phyloP scores from a whole-genome alignment of 2,113 vertebrate genomes.

The Sinocyclocheilus anshuiensis region DNA sequence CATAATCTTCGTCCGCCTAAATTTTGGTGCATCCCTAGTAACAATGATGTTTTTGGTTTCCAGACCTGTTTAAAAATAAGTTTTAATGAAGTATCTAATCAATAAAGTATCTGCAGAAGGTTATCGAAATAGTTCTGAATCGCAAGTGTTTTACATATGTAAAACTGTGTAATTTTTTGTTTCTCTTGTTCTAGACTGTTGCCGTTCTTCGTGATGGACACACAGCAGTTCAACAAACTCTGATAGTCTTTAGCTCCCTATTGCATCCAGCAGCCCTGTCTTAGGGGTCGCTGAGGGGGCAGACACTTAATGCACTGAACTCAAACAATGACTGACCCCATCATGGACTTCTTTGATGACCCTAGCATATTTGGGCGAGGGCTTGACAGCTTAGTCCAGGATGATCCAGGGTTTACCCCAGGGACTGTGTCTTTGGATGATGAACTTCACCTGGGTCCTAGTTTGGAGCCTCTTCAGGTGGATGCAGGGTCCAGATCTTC shows the following conservation, averaged over 20 bases:
- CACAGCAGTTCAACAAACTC: conserved; percentile 53
- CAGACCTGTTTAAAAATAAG: too few relatives aligned
- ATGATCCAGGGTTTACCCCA: conserved; percentile 81
- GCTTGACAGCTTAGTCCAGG: conserved; percentile 90
- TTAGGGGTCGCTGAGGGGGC: conserved; percentile 52
- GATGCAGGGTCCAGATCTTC: conserved; percentile 62
- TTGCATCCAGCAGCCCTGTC: conserved; percentile 60
- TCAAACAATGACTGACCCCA: conserved; percentile 83
- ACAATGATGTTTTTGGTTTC: too few relatives aligned
- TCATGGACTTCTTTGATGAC: conserved; percentile 98
- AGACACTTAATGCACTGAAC: conserved; percentile 40
- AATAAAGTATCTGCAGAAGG: neutral
- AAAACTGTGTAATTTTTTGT: conserved; percentile 15
- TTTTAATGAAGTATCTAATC: too few relatives aligned
- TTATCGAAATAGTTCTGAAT: neutral
- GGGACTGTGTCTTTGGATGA: conserved; percentile 92
- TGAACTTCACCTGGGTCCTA: conserved; percentile 90
- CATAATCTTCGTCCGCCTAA: too few relatives aligned
- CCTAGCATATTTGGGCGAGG: conserved; percentile 92
- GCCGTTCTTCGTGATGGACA: conserved; percentile 60
- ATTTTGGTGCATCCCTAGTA: too few relatives aligned
- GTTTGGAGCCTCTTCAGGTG: conserved; percentile 90
- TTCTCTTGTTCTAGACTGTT: conserved; percentile 52
- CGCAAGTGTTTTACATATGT: neutral
- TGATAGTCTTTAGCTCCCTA: conserved; percentile 59